These are phyloP conservation scores for Physella acuta DNA, from an alignment of 1,140 invertebrate genomes.

Conservation along the genomic window DNA sequence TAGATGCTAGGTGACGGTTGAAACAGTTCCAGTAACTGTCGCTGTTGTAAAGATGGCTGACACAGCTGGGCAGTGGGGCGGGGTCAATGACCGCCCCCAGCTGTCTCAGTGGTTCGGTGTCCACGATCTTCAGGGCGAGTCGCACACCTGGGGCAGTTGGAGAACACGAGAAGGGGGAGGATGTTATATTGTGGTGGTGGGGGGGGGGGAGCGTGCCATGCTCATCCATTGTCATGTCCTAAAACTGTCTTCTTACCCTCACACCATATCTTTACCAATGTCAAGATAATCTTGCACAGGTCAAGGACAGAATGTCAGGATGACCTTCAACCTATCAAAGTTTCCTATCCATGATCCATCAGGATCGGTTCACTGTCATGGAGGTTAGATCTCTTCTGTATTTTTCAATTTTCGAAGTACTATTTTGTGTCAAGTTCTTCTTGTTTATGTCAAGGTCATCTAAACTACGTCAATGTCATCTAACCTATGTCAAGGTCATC, in stretches of 20 bases:
- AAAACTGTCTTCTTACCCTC: too few species aligned
- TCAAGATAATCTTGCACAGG: too few species aligned
- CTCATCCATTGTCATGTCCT: too few species aligned
- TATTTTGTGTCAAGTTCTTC: background rate
- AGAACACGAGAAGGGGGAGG: too few species aligned
- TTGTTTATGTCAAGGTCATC: background rate
- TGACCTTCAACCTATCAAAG: background rate
- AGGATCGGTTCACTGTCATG: background rate
- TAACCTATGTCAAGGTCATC: background rate
- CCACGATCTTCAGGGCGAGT: slow-evolving; percentile 25
- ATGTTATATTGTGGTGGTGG: too few species aligned
- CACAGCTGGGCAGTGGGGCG: slow-evolving; percentile 27
- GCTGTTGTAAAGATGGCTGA: slow-evolving; percentile 26
- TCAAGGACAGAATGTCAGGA: background rate
- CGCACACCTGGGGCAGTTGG: slow-evolving; percentile 34
- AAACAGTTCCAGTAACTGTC: slow-evolving; percentile 55
- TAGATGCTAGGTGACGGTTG: slow-evolving; percentile 43
- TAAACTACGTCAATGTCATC: background rate
- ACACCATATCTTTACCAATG: too few species aligned
- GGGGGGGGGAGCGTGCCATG: too few species aligned
- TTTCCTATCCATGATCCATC: background rate
- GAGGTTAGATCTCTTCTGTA: too few species aligned
- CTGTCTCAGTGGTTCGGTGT: slow-evolving; percentile 28
- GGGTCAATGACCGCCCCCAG: slow-evolving; percentile 30
- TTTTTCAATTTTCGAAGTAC: background rate